These are phyloP conservation scores for Turritopsis rubra DNA, from an alignment of 30 jellyfish, hydroid and myxozoan genomes.

Conservation along the genomic window DNA sequence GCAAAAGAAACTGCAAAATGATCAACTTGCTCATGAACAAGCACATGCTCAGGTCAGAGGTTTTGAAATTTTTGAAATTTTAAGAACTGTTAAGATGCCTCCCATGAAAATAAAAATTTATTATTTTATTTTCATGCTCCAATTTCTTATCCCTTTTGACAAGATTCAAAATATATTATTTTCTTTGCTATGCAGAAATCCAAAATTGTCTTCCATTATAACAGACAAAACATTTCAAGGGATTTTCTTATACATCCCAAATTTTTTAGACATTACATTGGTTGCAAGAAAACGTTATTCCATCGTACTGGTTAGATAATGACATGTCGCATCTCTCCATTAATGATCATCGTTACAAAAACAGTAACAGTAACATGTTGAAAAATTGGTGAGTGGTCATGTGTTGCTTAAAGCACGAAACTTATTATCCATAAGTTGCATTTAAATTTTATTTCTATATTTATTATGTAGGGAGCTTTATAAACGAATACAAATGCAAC, in stretches of 20 bases:
- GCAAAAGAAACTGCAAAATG: not conserved
- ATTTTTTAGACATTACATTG: constrained; percentile 6
- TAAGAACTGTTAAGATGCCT: not conserved
- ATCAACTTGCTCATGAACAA: not conserved
- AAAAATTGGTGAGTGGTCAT: constrained; percentile 7
- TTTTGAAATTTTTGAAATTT: not conserved
- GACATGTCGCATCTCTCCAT: not conserved
- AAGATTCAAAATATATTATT: too few relatives aligned
- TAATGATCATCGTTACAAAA: not conserved
- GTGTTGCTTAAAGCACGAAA: not conserved
- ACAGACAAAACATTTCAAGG: too few relatives aligned
- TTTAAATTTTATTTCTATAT: not conserved
- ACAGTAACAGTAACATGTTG: constrained; percentile 5
- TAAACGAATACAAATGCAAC: not conserved
- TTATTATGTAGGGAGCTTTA: constrained; percentile 19
- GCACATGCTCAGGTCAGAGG: not conserved
- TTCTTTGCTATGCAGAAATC: too few relatives aligned
- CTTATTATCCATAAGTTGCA: not conserved
- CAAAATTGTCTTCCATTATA: too few relatives aligned
- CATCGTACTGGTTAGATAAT: constrained; percentile 28
- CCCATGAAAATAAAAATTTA: too few relatives aligned
- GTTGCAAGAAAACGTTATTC: constrained; percentile 25
- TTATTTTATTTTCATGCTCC: not conserved
- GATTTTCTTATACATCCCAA: not conserved
- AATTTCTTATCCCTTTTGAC: too few relatives aligned